A percentile compares a stretch with the other conserved stretches of the same genome.
Evolutionary conservation across 1,140 invertebrate species (phyloP).

Genomic region (Subanguina moxae): DNA sequence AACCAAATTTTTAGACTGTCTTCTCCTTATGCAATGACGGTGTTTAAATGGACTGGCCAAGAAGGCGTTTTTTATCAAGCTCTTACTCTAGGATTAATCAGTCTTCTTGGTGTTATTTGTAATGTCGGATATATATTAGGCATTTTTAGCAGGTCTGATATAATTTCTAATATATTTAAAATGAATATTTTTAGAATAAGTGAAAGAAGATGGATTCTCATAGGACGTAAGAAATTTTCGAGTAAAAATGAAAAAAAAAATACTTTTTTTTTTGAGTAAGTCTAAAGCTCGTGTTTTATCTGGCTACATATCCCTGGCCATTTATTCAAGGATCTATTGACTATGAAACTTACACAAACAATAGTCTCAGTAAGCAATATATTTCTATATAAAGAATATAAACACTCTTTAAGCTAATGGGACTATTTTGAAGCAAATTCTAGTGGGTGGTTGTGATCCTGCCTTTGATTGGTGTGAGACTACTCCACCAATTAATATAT

Average conservation of each 20-base stretch:
- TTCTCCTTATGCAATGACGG: slow-evolving; percentile 43
- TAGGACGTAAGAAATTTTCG: background rate
- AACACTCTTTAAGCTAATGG: background rate
- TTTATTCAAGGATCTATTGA: slow-evolving; percentile 42
- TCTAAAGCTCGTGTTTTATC: background rate
- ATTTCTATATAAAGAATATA: background rate
- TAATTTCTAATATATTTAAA: slow-evolving; percentile 22
- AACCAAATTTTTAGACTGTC: slow-evolving; percentile 30
- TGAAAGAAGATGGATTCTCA: background rate
- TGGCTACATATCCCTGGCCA: slow-evolving; percentile 50
- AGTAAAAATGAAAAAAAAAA: background rate
- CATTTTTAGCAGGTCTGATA: background rate
- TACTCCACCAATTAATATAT: slow-evolving; percentile 41
- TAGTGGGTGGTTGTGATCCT: background rate
- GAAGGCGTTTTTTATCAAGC: slow-evolving; percentile 37
- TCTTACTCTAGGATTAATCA: slow-evolving; percentile 38
- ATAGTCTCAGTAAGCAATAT: background rate
- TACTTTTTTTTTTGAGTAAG: background rate
- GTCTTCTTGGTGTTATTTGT: slow-evolving; percentile 37
- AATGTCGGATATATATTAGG: slow-evolving; percentile 46
- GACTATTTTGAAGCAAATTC: background rate
- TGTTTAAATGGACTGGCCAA: slow-evolving; percentile 36
- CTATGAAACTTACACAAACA: slow-evolving; percentile 16
- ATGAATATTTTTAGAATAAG: slow-evolving; percentile 1
- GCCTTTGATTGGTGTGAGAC: slow-evolving; percentile 32